phyloP scores from a whole-genome alignment of 2,113 vertebrate species.

The Pseudorectes ferrugineus region DNA sequence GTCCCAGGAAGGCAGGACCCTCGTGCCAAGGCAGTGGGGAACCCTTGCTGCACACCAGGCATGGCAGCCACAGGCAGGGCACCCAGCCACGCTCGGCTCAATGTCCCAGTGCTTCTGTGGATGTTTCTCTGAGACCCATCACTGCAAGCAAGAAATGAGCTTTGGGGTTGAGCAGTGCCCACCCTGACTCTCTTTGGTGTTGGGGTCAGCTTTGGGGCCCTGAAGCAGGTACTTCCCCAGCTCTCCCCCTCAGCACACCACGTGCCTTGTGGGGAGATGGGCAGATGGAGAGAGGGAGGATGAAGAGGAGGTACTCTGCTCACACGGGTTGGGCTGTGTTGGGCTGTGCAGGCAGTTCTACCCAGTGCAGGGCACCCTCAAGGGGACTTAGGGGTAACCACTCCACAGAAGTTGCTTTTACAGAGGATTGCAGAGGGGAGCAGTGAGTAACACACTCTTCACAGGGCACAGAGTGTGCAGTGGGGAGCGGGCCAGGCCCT shows the following conservation, averaged over 20 bases:
- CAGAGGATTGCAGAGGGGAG: neutral
- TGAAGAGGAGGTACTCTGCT: conserved; percentile 52
- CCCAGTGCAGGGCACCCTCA: neutral
- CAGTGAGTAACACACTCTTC: fast-evolving
- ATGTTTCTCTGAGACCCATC: neutral
- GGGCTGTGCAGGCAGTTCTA: neutral
- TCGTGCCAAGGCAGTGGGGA: neutral
- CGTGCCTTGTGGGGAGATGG: neutral
- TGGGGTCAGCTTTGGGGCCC: neutral
- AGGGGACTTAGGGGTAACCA: neutral
- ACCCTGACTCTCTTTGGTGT: fast-evolving
- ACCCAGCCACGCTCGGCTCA: fast-evolving
- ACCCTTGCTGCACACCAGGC: neutral
- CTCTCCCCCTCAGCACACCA: neutral
- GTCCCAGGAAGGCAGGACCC: neutral
- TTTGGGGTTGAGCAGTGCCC: neutral
- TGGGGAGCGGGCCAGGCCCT: too few relatives aligned
- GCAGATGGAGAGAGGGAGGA: conserved; percentile 75
- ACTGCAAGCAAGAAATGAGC: neutral
- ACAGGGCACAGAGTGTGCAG: neutral
- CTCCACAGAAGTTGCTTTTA: neutral
- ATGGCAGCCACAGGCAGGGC: neutral
- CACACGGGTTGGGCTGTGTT: neutral
- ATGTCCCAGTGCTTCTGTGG: fast-evolving
- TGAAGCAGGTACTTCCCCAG: neutral